These are phyloP conservation scores for Drosophila melanocephala DNA, from an alignment of 2,888 invertebrate genomes.

Conservation along the genomic window DNA sequence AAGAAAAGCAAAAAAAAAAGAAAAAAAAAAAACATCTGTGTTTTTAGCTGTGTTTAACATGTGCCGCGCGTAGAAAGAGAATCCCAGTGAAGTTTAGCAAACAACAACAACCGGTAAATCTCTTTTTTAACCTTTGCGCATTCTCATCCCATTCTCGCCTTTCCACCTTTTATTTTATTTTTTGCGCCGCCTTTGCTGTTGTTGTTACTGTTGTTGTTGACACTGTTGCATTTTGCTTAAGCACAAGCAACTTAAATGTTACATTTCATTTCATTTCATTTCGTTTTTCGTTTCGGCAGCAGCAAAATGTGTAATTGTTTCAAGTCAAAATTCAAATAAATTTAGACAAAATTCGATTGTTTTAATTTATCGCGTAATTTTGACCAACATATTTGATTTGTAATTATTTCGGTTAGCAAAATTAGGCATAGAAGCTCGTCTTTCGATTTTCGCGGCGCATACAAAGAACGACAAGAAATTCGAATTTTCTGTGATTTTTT, in stretches of 20 bases:
- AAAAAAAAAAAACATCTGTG: conserved; percentile 11
- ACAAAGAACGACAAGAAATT: neutral
- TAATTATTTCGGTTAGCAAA: neutral
- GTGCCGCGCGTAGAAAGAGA: conserved; percentile 36
- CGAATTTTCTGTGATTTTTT: neutral
- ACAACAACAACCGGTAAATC: conserved; percentile 67
- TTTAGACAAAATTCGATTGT: neutral
- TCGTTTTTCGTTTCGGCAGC: conserved; percentile 12
- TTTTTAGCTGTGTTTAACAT: conserved; percentile 28
- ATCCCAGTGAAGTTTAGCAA: conserved; percentile 21
- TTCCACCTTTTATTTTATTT: conserved; percentile 35
- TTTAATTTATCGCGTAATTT: neutral
- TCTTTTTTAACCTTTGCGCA: conserved; percentile 39
- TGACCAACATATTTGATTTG: neutral
- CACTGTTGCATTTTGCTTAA: conserved; percentile 59
- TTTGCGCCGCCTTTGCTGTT: conserved; percentile 36
- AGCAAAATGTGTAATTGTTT: neutral
- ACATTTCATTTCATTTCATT: conserved; percentile 4
- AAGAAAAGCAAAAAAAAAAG: conserved; percentile 8
- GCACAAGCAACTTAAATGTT: neutral
- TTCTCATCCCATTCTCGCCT: conserved; percentile 36
- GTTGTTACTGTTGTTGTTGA: conserved; percentile 38
- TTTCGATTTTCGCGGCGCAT: neutral
- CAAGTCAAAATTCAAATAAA: neutral
- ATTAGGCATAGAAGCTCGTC: neutral